These are phyloP conservation scores for Proctacanthus coquilletti DNA, from an alignment of 1,140 invertebrate genomes.

Conservation along the genomic window DNA sequence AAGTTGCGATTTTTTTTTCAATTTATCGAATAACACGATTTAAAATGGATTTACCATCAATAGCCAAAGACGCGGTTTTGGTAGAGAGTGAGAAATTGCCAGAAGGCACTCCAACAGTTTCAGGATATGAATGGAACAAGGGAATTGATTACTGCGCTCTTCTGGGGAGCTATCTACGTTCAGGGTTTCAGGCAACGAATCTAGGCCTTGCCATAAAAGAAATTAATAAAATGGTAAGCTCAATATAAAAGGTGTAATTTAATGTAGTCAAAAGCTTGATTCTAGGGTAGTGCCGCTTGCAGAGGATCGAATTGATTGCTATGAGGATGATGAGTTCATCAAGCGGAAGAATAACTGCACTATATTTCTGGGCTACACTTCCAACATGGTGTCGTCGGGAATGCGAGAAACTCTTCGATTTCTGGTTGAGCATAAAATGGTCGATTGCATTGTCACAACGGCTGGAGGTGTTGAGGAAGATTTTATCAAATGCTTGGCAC, in stretches of 20 bases:
- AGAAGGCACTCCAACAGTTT: constrained; percentile 42
- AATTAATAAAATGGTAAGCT: constrained; percentile 80
- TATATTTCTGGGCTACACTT: constrained; percentile 96
- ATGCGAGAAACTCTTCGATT: constrained; percentile 81
- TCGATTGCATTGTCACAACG: constrained; percentile 95
- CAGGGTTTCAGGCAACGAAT: constrained; percentile 94
- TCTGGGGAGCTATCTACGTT: constrained; percentile 60
- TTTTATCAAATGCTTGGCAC: constrained; percentile 94
- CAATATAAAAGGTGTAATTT: not conserved
- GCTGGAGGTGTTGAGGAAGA: constrained; percentile 98
- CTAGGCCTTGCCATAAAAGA: constrained; percentile 82
- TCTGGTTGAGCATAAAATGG: constrained; percentile 68
- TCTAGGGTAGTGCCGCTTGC: constrained; percentile 45
- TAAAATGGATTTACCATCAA: constrained; percentile 29
- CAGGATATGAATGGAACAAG: constrained; percentile 85
- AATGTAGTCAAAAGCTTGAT: constrained; percentile 25
- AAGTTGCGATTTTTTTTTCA: no score
- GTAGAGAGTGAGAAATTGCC: constrained; percentile 44
- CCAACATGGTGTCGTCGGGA: constrained; percentile 93
- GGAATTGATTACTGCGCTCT: constrained; percentile 79
- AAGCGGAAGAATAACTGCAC: constrained; percentile 70
- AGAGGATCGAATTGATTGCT: constrained; percentile 44
- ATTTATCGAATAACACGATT: no score
- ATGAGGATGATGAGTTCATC: constrained; percentile 67
- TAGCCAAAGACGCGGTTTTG: constrained; percentile 47